A percentile compares a stretch with the other conserved stretches of the same genome.
phyloP scores from a whole-genome alignment of 2,888 invertebrate genomes.

The Watsonalla binaria region DNA sequence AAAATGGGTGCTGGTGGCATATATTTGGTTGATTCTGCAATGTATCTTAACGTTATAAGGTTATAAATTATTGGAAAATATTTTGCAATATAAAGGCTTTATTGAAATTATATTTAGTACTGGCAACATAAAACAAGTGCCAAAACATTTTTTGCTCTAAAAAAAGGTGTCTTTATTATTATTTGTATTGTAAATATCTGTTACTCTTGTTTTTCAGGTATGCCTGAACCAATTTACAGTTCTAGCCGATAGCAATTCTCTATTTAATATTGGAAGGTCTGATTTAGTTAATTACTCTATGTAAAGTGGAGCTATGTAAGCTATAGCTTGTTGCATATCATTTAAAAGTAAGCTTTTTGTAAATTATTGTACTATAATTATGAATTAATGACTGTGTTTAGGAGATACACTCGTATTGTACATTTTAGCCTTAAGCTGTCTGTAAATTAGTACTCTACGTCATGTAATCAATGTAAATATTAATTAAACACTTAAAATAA shows the following conservation, averaged over 20 bases:
- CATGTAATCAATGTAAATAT: constrained; percentile 72
- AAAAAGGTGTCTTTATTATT: no score
- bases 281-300: constrained; percentile 1
- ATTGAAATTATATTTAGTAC: neutral
- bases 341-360: constrained; percentile 71
- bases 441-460: constrained; percentile 59
- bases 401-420: constrained; percentile 43
- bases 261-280: neutral
- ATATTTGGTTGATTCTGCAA: neutral
- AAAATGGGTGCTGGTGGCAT: neutral
- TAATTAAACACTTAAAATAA: constrained; percentile 17
- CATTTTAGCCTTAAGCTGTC: constrained; percentile 39
- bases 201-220: no score
- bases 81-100: neutral
- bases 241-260: neutral
- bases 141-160: neutral
- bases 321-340: constrained; percentile 75
- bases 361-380: constrained; percentile 74
- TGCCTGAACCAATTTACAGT: neutral
- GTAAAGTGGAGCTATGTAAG: constrained; percentile 25
- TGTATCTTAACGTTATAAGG: neutral
- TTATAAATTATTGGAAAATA: no score
- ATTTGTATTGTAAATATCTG: no score
- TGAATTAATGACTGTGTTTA: constrained; percentile 63
- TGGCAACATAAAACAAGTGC: no score